A percentile compares a stretch with the other conserved stretches of the same genome.
Evolutionary conservation across 1,140 invertebrate genomes (phyloP).

Genomic region (Maniola jurtina): DNA sequence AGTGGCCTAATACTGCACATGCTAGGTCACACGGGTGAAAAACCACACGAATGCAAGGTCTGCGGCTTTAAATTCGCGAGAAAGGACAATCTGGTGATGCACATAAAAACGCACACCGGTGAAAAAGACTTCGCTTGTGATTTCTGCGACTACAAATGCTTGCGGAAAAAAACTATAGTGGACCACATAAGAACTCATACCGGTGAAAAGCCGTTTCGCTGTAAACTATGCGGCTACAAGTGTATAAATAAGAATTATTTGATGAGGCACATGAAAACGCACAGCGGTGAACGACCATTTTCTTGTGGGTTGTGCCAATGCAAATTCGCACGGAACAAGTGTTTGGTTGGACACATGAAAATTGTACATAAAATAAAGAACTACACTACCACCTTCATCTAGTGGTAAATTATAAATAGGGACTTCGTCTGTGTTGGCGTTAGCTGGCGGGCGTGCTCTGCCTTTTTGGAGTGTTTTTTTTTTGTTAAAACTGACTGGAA

Average conservation of each 20-base stretch:
- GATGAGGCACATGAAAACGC: background rate
- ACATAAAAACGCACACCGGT: background rate
- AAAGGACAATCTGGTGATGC: background rate
- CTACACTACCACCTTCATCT: too few relatives aligned
- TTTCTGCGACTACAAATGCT: background rate
- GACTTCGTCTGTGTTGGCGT: too few relatives aligned
- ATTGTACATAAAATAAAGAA: background rate
- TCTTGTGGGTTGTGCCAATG: background rate
- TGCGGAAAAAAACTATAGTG: background rate
- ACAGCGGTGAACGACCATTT: background rate
- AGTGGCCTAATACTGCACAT: background rate
- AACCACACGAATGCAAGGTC: background rate
- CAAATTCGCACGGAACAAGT: background rate
- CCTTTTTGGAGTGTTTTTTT: too few relatives aligned
- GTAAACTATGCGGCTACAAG: background rate
- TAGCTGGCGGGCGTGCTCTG: too few relatives aligned
- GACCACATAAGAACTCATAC: background rate
- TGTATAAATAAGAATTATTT: slow-evolving; percentile 15
- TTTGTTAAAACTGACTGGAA: too few relatives aligned
- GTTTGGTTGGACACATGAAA: too few relatives aligned
- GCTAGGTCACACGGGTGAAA: background rate
- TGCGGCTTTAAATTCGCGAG: background rate
- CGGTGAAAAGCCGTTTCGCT: background rate
- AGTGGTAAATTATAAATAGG: too few relatives aligned
- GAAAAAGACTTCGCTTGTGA: background rate